Percentiles rank a stretch among this genome's conserved stretches.
phyloP scores from a whole-genome alignment of 2,888 invertebrate genomes.

The Leucoma salicis region DNA sequence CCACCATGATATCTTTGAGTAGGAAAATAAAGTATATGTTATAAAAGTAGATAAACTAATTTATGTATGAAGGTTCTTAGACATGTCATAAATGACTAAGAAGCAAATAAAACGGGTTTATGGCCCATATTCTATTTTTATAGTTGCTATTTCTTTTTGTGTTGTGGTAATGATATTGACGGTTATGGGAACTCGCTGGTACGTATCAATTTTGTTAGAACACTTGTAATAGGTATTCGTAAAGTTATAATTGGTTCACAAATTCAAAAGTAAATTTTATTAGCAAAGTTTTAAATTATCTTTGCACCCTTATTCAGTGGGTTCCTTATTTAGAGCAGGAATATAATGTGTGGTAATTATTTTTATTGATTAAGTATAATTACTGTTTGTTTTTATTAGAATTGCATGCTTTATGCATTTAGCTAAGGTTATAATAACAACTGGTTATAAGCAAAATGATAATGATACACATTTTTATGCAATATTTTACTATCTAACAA shows the following conservation, averaged over 20 bases:
- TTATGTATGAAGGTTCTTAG: conserved; percentile 36
- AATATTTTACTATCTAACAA: no score
- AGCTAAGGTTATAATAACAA: no score
- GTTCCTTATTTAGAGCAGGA: background rate
- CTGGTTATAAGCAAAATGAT: no score
- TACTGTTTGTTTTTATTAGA: no score
- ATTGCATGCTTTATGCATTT: no score
- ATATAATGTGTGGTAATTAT: background rate
- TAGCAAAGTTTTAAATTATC: background rate
- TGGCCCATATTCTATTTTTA: conserved; percentile 33
- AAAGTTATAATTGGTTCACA: conserved; percentile 10
- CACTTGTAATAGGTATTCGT: conserved; percentile 4
- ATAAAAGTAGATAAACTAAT: conserved; percentile 37
- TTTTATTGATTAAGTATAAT: no score
- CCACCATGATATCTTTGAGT: conserved; percentile 33
- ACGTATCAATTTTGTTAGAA: conserved; percentile 9
- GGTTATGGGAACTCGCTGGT: conserved; percentile 5
- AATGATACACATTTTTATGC: no score
- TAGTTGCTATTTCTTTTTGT: conserved; percentile 32
- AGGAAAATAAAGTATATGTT: conserved; percentile 37
- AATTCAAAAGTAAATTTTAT: conserved; percentile 6
- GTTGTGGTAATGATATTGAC: conserved; percentile 29
- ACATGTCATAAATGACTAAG: conserved; percentile 38
- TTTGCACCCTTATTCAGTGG: background rate
- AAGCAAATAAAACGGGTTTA: conserved; percentile 37